Evolutionary conservation across 2,797 vertebrate genomes (phyloP), one percentile per base, ranked within the genome.

Genomic region (Centroberyx gerrardi): DNA sequence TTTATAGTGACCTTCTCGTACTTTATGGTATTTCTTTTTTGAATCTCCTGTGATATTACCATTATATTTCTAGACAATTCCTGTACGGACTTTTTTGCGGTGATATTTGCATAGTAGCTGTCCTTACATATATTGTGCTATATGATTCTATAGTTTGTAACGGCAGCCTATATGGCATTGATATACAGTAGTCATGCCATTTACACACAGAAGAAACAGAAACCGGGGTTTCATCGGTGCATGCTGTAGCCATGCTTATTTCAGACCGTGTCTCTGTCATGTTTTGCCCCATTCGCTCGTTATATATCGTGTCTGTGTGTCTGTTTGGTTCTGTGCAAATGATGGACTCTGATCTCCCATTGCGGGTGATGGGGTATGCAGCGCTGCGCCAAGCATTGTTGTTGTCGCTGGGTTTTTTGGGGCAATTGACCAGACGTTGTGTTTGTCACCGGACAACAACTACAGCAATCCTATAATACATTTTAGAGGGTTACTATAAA

Each of bases 221-320:
- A 78, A 54, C 42, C 44, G 29, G 42, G 27, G 38, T 78, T 77
- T 56, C 42, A 46, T 69, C 38, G 8, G 60, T 51, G 83, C 75
- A 87, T 68, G 81, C 62, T 85, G 81, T 46, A 71, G 68, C 53
- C 40, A 3, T 68, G 81, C 76, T 80, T 55, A 89, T 90, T 91
- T 87, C 74, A 90, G 72, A 75, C 74, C 4, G 68, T 80, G 89
- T 90, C 89, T 93, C 91, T 92, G 77, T 94, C 87, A 93, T 90
- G 87, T 74, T 84, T 84, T 84, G 68, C 76, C 44, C 38, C 68
- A 38, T 48, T 52, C 68, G 17, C 61, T 56, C 36, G 18, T 62
- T 2, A 18, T 59, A 66, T 63, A 64, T 28, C 14, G 29, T 18
- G 71, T 66, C 22, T 31, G 48, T 38, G 33, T 36, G 58, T 28